Base-by-base conservation (phyloP, 1,140 invertebrate genomes). In the Drosophila baimaii region DNA sequence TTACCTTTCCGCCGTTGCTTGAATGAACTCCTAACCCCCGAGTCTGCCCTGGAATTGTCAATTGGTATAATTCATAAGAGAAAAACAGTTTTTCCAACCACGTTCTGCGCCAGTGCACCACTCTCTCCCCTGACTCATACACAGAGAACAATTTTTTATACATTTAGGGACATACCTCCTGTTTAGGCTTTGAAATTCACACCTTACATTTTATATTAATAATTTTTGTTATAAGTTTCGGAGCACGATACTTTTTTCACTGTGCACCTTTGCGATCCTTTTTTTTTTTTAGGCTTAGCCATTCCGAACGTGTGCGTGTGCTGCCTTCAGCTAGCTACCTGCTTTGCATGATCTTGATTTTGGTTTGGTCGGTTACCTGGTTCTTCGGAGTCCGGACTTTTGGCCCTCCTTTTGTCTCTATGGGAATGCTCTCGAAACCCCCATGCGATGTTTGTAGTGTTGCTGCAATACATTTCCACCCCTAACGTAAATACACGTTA, bases 61-160 rank as follows among this genome's bases (percentile, higher is more conserved):
- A 89, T 89, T 88, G 84, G 72, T 74, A 80, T 80, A 71, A 80
- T 80, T 88, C 69, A 68, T 63, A 89, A 68, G 72, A 59, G 68
- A 74, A 84, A 82, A 83, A 88, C 68, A 35, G 80, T 80, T 89
- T 79, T 89, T 84, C 80, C 84, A 83, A 84, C 79, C 84, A 83
- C 84, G 83, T 84, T 88, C 64, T 89, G 84, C 72, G 81, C 80
- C 62, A 84, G 83, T 89, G 83, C 83, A 89, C 71, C 69, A 55
- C 33, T 31, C 63, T 56, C 61, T 61, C 37, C 65, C 49, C 57
- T 58, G 39, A 21, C 31, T 31, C 25, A 56, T 61, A 56, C 73
- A 64, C 25, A 39, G 25, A n/a, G 5, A 61, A 10, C 1, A 15
- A 51, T 21, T 31, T 21, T 13, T 10, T 13, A 8, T 21, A 35